Evolutionary conservation across 2,113 vertebrate genomes (phyloP).

Genomic region (Neotoma lepida): DNA sequence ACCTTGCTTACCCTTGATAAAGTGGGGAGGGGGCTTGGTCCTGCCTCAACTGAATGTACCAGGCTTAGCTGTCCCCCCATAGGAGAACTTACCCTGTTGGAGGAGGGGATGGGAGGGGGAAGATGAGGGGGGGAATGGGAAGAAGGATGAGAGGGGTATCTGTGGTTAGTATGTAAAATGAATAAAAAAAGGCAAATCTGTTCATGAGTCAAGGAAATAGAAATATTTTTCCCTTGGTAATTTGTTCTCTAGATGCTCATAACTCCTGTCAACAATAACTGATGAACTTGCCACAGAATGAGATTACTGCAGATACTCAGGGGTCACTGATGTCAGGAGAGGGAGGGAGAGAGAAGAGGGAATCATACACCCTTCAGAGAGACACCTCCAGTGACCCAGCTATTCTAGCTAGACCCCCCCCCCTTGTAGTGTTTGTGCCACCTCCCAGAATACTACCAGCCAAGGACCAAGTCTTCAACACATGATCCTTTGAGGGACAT

Average conservation of each 20-base stretch:
- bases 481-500: not conserved
- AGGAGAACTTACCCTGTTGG: too few species aligned
- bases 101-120: too few species aligned
- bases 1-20: too few species aligned
- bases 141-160: too few species aligned
- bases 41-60: too few species aligned
- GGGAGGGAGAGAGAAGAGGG: not conserved
- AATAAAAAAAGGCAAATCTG: not conserved
- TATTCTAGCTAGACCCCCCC: not conserved
- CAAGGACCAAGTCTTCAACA: not conserved
- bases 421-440: too few species aligned
- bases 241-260: not conserved
- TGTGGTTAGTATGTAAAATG: too few species aligned
- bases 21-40: too few species aligned
- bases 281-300: not conserved
- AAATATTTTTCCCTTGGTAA: not conserved
- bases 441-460: not conserved
- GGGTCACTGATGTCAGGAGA: not conserved
- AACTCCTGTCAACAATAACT: not conserved
- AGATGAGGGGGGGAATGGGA: too few species aligned
- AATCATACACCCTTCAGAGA: not conserved
- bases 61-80: too few species aligned
- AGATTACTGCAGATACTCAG: too few species aligned
- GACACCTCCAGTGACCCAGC: not conserved
- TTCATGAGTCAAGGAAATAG: not conserved